phyloP scores from a whole-genome alignment of 2,888 invertebrate species.

The Toxonevra muliebris region DNA sequence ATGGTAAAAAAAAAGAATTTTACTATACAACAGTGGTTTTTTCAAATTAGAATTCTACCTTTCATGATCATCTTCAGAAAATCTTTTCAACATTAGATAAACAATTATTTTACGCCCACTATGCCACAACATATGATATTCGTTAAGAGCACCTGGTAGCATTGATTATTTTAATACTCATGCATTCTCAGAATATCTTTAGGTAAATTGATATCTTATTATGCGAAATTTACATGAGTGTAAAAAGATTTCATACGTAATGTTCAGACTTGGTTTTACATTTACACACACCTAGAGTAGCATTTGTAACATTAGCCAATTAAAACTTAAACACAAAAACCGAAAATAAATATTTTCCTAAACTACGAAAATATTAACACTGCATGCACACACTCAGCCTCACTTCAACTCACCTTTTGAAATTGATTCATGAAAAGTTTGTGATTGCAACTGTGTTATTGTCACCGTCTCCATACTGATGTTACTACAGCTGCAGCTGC shows the following conservation, averaged over 20 bases:
- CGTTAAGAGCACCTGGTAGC: background rate
- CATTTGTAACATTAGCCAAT: background rate
- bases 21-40: background rate
- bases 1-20: too few species aligned
- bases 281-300: background rate
- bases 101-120: too few species aligned
- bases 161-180: too few species aligned
- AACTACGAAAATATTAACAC: background rate
- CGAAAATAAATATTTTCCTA: background rate
- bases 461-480: background rate
- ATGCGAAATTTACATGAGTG: background rate
- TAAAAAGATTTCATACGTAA: background rate
- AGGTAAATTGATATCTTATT: too few species aligned
- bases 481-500: slow-evolving; percentile 6
- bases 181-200: too few species aligned
- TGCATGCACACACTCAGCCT: background rate
- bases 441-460: slow-evolving; percentile 41
- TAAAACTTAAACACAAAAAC: background rate
- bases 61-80: too few species aligned
- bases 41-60: too few species aligned
- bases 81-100: too few species aligned
- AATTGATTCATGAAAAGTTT: slow-evolving; percentile 54
- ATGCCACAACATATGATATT: too few species aligned
- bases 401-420: slow-evolving; percentile 47
- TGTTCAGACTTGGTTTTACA: background rate